A percentile compares a stretch with the other conserved stretches of the same genome.
phyloP scores from a whole-genome alignment of 2,888 invertebrate genomes.

The Diploptera punctata region DNA sequence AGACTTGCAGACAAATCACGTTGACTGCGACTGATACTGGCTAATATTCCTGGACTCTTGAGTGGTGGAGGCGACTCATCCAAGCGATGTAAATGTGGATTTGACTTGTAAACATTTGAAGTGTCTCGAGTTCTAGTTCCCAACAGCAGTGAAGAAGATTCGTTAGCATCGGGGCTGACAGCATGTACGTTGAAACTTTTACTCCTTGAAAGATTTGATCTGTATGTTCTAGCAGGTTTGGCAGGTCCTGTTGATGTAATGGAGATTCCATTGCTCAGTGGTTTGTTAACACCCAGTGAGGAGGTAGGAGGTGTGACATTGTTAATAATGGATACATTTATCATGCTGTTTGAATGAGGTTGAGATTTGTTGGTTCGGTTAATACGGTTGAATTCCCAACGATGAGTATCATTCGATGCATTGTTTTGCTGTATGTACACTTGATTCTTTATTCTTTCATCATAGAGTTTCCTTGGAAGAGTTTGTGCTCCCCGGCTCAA shows the following conservation, averaged over 20 bases:
- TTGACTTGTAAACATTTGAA: conserved; percentile 67
- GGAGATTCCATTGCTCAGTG: conserved; percentile 41
- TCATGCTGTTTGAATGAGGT: conserved; percentile 45
- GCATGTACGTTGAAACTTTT: conserved; percentile 87
- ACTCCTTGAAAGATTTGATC: conserved; percentile 73
- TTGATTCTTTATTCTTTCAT: conserved; percentile 37
- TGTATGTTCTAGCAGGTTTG: conserved; percentile 81
- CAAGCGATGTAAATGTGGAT: conserved; percentile 74
- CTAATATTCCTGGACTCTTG: conserved; percentile 86
- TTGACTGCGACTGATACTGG: conserved; percentile 84
- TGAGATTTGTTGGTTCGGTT: conserved; percentile 17
- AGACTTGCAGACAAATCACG: conserved; percentile 66
- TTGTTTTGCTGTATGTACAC: conserved; percentile 39
- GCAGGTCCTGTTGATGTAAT: conserved; percentile 65
- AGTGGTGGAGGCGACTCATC: conserved; percentile 74
- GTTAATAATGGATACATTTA: conserved; percentile 51
- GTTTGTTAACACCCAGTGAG: conserved; percentile 48
- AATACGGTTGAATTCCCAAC: conserved; percentile 9
- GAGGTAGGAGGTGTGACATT: conserved; percentile 54
- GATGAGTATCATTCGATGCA: background rate
- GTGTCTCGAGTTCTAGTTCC: background rate
- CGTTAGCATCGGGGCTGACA: conserved; percentile 48
- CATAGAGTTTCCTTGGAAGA: conserved; percentile 67
- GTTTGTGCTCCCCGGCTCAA: conserved; percentile 62
- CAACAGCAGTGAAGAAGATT: background rate